Percentiles rank a stretch among this genome's conserved stretches.
Conservation (phyloP, 2,797 vertebrate genomes). For the Leptodactylus fallax region DNA sequence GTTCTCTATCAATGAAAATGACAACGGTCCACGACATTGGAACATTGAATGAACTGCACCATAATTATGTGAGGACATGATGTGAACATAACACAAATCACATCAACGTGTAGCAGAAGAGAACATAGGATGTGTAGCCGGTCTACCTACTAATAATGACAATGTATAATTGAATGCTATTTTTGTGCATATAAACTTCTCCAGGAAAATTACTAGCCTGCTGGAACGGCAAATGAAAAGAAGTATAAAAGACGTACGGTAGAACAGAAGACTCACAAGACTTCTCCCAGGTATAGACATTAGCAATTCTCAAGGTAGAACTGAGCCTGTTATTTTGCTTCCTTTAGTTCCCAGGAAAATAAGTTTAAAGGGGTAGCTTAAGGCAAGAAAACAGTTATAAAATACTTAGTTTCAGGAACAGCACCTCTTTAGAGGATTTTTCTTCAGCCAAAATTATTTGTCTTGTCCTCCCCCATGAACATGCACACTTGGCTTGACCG, state of each 20-base stretch:
- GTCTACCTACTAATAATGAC: conserved; percentile 15
- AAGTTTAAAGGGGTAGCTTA: background rate
- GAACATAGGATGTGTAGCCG: conserved; percentile 24
- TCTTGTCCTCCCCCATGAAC: no score
- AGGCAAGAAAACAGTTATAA: background rate
- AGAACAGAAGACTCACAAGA: background rate
- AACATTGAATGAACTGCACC: conserved; percentile 31
- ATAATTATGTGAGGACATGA: conserved; percentile 33
- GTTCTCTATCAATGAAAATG: conserved; percentile 52
- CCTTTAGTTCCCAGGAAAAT: background rate
- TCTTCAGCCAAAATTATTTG: no score
- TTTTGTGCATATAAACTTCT: conserved; percentile 11
- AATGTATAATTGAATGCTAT: conserved; percentile 36
- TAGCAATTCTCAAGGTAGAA: background rate
- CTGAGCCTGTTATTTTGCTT: background rate
- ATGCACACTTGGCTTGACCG: no score
- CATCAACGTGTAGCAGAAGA: conserved; percentile 13
- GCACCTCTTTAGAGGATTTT: background rate
- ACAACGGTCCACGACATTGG: conserved; percentile 19
- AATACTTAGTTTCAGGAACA: background rate
- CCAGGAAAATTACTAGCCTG: conserved; percentile 18
- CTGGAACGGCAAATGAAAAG: conserved; percentile 19
- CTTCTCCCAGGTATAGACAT: background rate
- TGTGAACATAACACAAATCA: conserved; percentile 42
- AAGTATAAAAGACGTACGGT: background rate